These are phyloP conservation scores for Andrena fulva DNA, from an alignment of 2,888 invertebrate species.

Conservation along the genomic window DNA sequence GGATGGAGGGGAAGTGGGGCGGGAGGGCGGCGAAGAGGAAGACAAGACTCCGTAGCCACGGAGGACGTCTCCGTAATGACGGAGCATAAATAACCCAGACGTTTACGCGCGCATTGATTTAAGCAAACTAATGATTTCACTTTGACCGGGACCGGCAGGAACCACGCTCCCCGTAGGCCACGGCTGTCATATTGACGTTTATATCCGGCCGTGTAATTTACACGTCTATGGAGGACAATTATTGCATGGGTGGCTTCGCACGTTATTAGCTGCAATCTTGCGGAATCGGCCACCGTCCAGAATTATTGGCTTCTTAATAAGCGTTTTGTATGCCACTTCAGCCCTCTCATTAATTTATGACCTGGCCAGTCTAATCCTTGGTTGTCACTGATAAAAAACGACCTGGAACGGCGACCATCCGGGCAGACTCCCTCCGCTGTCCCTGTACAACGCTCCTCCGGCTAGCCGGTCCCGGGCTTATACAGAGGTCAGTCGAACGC, in stretches of 20 bases:
- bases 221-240: constrained; percentile 83
- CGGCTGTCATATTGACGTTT: constrained; percentile 84
- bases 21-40: constrained; percentile 50
- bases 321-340: constrained; percentile 37
- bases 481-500: not conserved
- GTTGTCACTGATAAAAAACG: constrained; percentile 32
- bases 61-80: constrained; percentile 84
- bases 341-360: constrained; percentile 37
- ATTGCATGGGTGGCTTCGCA: constrained; percentile 65
- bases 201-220: constrained; percentile 83
- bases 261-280: constrained; percentile 65
- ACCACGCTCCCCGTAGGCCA: constrained; percentile 51
- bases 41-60: constrained; percentile 71
- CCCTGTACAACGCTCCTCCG: not conserved
- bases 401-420: not conserved
- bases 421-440: not conserved
- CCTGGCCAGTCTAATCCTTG: constrained; percentile 14
- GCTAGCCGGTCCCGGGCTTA: not conserved
- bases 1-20: constrained; percentile 55
- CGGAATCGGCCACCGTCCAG: constrained; percentile 41
- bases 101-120: constrained; percentile 85
- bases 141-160: constrained; percentile 79
- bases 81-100: constrained; percentile 85
- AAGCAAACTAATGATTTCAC: constrained; percentile 85
- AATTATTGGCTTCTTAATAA: constrained; percentile 59